A percentile compares a stretch with the other conserved stretches of the same genome.
These are phyloP conservation scores for Cyclargus thomasi DNA, from an alignment of 1,140 invertebrate genomes.

Conservation along the genomic window DNA sequence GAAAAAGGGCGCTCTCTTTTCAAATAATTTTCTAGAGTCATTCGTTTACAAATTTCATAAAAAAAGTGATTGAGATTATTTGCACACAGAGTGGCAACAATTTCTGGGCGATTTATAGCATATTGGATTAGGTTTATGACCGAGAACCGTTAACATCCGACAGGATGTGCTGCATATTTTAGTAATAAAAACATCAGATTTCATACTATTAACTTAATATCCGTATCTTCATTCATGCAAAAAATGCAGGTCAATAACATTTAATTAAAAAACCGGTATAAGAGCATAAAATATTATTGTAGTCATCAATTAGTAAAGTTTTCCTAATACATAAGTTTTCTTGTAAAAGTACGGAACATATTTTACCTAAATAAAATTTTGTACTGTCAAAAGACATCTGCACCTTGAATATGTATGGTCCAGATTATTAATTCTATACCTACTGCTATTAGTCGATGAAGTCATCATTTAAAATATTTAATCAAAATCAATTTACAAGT, in stretches of 20 bases:
- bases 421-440: too few species aligned
- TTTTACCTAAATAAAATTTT: too few species aligned
- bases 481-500: neutral
- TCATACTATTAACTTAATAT: neutral
- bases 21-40: too few species aligned
- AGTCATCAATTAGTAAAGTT: too few species aligned
- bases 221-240: neutral
- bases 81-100: neutral
- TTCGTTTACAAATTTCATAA: too few species aligned
- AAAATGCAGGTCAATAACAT: constrained; percentile 1
- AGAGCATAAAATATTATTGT: neutral
- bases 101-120: neutral
- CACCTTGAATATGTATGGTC: too few species aligned
- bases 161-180: neutral
- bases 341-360: too few species aligned
- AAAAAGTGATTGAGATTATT: neutral
- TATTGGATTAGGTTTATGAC: neutral
- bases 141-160: neutral
- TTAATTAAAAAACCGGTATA: neutral
- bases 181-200: neutral
- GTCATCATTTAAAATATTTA: neutral
- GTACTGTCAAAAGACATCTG: too few species aligned
- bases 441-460: neutral
- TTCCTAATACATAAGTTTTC: too few species aligned
- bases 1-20: too few species aligned